Percentiles rank a stretch among this genome's conserved stretches.
Evolutionary conservation across 2,888 invertebrate genomes (phyloP).

Genomic region (Platynereis dumerilii): DNA sequence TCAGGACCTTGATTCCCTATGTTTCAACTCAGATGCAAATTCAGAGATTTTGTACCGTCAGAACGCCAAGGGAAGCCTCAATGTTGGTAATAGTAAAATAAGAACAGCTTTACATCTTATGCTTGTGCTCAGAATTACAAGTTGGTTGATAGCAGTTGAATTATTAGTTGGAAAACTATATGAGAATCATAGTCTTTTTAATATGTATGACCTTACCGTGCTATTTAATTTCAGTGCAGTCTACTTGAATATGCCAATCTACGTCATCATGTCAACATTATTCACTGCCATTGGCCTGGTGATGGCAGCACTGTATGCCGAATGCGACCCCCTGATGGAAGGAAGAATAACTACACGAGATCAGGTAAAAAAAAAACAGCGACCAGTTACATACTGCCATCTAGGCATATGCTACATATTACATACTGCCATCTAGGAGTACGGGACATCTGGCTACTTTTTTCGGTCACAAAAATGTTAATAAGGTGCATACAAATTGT

Average conservation of each 20-base stretch:
- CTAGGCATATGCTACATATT: no score
- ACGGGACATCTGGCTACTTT: no score
- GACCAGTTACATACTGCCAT: no score
- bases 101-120: no score
- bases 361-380: background rate
- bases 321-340: constrained; percentile 44
- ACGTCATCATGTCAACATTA: constrained; percentile 43
- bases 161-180: no score
- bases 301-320: constrained; percentile 46
- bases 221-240: constrained; percentile 40
- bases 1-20: constrained; percentile 90
- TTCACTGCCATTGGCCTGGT: constrained; percentile 48
- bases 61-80: constrained; percentile 19
- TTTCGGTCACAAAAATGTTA: no score
- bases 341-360: constrained; percentile 5
- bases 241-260: constrained; percentile 44
- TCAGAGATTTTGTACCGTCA: constrained; percentile 70
- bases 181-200: no score
- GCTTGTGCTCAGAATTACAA: no score
- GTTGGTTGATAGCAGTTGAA: no score
- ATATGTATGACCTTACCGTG: background rate
- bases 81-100: background rate
- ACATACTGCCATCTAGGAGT: no score
- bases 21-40: constrained; percentile 93
- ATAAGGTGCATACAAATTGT: background rate